A percentile compares a stretch with the other conserved stretches of the same genome.
phyloP scores from a whole-genome alignment of 2,888 invertebrate genomes.

The Iselma pallidipennis region DNA sequence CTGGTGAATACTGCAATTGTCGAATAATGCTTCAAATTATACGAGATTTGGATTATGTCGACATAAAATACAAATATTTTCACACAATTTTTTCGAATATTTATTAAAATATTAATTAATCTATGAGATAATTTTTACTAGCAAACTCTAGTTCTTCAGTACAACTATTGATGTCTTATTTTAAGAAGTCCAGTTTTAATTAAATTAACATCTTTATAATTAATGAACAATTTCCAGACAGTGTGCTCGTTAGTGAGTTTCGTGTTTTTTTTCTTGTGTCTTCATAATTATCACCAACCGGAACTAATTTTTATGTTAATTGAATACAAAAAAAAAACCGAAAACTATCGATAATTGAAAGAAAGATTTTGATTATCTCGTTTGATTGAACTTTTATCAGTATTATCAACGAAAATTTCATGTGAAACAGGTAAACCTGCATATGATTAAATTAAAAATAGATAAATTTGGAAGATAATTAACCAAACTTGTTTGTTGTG shows the following conservation, averaged over 20 bases:
- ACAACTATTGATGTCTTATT: not conserved
- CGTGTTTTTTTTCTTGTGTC: not conserved
- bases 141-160: too few species aligned
- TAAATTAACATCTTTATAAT: not conserved
- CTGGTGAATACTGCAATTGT: not conserved
- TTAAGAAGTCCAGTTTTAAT: not conserved
- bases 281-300: not conserved
- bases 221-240: not conserved
- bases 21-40: not conserved
- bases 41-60: too few species aligned
- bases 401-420: not conserved
- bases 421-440: not conserved
- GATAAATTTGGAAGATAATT: slow-evolving; percentile 16
- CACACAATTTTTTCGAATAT: too few species aligned
- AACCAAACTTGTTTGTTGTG: slow-evolving; percentile 16
- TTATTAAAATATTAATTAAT: too few species aligned
- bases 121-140: too few species aligned
- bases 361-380: not conserved
- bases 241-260: not conserved
- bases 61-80: too few species aligned
- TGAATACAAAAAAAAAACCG: not conserved
- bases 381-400: not conserved
- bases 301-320: not conserved
- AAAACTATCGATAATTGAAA: not conserved
- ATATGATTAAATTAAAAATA: slow-evolving; percentile 14